Evolutionary conservation across 2,888 invertebrate species (phyloP).

Genomic region (Eledona agricola): DNA sequence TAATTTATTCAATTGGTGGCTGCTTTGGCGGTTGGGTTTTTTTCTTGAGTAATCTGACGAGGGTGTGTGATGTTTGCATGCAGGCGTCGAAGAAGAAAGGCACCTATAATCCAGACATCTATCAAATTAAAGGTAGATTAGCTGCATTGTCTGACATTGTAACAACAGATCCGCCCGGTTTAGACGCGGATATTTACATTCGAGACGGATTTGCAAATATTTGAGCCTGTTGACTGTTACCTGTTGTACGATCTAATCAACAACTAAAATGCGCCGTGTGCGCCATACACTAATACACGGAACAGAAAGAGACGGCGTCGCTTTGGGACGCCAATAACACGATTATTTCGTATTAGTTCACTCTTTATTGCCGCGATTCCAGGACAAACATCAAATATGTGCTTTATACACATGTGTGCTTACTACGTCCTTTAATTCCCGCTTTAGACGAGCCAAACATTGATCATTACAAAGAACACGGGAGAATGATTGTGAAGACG

Average conservation of each 20-base stretch:
- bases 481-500: background rate
- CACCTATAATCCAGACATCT: slow-evolving; percentile 27
- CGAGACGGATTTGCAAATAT: slow-evolving; percentile 57
- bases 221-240: slow-evolving; percentile 57
- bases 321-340: slow-evolving; percentile 24
- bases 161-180: slow-evolving; percentile 54
- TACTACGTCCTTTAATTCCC: slow-evolving; percentile 24
- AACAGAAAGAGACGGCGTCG: slow-evolving; percentile 11
- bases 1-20: too few species aligned
- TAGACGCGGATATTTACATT: slow-evolving; percentile 55
- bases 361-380: slow-evolving; percentile 34
- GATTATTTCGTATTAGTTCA: slow-evolving; percentile 35
- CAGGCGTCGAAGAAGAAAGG: slow-evolving; percentile 4
- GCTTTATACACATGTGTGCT: slow-evolving; percentile 30
- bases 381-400: slow-evolving; percentile 34
- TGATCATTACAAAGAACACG: background rate
- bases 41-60: background rate
- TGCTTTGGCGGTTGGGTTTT: too few species aligned
- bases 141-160: slow-evolving; percentile 41
- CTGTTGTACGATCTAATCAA: slow-evolving; percentile 44
- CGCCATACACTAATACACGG: slow-evolving; percentile 5
- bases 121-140: slow-evolving; percentile 37
- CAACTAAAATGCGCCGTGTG: slow-evolving; percentile 13
- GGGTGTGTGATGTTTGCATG: slow-evolving; percentile 7
- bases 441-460: too few species aligned